Evolutionary conservation across 2,113 vertebrate genomes (phyloP).

Genomic region (Hyaena hyaena): DNA sequence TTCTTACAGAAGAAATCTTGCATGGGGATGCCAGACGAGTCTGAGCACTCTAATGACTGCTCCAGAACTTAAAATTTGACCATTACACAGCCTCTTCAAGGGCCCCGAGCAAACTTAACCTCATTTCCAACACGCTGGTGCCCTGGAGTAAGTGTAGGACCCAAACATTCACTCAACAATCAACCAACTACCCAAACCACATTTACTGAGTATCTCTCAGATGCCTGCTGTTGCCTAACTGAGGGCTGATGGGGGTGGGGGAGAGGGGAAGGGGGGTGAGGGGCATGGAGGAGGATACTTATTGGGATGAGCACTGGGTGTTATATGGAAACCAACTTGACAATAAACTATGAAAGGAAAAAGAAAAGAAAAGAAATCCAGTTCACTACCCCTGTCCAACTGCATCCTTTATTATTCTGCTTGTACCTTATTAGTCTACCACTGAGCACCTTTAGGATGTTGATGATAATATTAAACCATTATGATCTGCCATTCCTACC

Average conservation of each 20-base stretch:
- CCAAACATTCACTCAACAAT: slow-evolving; percentile 12
- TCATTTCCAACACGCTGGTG: neutral
- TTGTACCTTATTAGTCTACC: neutral
- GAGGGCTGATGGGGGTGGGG: too few species aligned
- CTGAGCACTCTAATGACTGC: neutral
- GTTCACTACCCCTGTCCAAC: neutral
- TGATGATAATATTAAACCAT: neutral
- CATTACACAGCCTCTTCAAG: neutral
- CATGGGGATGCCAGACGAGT: neutral
- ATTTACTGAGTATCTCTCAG: neutral
- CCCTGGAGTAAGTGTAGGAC: neutral
- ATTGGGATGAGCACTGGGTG: too few species aligned
- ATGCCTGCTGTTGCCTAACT: neutral
- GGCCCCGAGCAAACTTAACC: neutral
- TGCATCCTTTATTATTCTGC: neutral
- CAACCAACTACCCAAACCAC: neutral
- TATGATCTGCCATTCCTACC: neutral
- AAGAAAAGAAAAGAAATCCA: neutral
- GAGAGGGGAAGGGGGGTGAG: too few species aligned
- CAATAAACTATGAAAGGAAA: too few species aligned
- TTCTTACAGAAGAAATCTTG: neutral
- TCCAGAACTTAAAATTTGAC: neutral
- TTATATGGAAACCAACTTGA: too few species aligned
- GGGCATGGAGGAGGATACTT: too few species aligned
- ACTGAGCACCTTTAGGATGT: neutral